Evolutionary conservation across 2,113 vertebrate species (phyloP), one percentile per base, ranked within the genome.

Genomic region (Phrynosoma blainvillii): DNA sequence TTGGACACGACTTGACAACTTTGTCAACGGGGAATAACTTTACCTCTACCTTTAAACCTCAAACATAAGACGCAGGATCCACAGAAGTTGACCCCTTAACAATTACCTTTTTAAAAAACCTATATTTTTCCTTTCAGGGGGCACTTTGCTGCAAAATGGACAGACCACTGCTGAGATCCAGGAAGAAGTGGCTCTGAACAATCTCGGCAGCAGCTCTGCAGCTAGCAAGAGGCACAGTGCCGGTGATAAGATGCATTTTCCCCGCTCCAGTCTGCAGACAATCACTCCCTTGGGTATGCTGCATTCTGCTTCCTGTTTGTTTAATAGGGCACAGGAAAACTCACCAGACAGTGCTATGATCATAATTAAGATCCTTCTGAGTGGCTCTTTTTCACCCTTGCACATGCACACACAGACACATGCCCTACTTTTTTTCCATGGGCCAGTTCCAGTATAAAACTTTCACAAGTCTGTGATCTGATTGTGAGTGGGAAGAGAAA

Each of bases 201-300:
- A 96, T 88, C 91, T 99, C 93, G 97, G 97, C 71, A 96, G 97
- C 16, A 93, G 96, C 11, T 94, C 97, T 0, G 95, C 97, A 30
- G 91, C 97, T 18, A 98, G 97, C 96, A 99, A 99, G 92, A 97
- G 97, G 59, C 98, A 98, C 92, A 99, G 98, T 81, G 95, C 95
- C n/a, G 96, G 96, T 0, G 98, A 99, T 75, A 99, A 98, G 95
- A 97, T 98, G 92, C 97, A 98, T 90, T 98, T 99, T 47, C 97
- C 98, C 0, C 97, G 98, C 32, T 92, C 98, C 82, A 98, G 95
- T 94, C 96, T 99, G 66, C 98, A 99, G 94, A 97, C 97, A 79
- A 99, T 99, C 96, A 99, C 99, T 8, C 98, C 98, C 0, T 96
- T 99, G 92, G 99, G 99, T 99, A 96, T 47, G 74, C n/a, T 47